Base-by-base conservation (phyloP, 2,113 vertebrate genomes). In the Hirundichthys speculiger region DNA sequence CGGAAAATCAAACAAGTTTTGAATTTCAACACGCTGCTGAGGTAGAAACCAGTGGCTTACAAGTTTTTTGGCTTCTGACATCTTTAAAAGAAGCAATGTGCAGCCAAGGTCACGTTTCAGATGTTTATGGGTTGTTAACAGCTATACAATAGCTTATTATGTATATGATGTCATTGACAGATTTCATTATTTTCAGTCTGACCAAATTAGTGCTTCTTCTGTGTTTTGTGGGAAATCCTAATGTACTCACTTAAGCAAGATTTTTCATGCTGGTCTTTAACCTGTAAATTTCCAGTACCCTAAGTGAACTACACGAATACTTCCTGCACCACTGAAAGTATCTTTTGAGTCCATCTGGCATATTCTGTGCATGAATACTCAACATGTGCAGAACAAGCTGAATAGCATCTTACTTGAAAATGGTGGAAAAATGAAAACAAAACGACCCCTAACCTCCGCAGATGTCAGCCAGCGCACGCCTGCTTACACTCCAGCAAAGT, bases 381-480 rank as follows among this genome's bases (percentile, higher is more conserved):
- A 72, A 61, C 25, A 13, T 63, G 43, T 20, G 13, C 16, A 42
- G 57, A 63, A 70, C 73, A 70, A 9, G 73, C 66, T 53, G 56
- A 3, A 42, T 51, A 53, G 58, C 59, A 55, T 47, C 51, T 62
- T 53, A 52, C 64, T 58, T 46, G 49, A 24, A 66, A 77, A 64
- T 5, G 53, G 59, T 57, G 55, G 77, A 71, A 73, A 80, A 82
- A 66, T 34, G 47, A 58, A 78, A 77, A 69, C 48, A 59, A 56
- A 66, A 72, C 54, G 75, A 69, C 48, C 75, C 71, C 40, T 60
- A 66, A 61, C 66, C 61, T 75, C 49, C 19, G 55, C 60, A 74
- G 64, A 65, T 67, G 80, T 75, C 62, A 61, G 74, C 27, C 20
- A 72, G 69, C 77, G 69, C 77, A 60, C 53, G 69, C 43, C 73